Base-by-base conservation (phyloP, 2,113 vertebrate species). In the Serranochromis macrocephalus region DNA sequence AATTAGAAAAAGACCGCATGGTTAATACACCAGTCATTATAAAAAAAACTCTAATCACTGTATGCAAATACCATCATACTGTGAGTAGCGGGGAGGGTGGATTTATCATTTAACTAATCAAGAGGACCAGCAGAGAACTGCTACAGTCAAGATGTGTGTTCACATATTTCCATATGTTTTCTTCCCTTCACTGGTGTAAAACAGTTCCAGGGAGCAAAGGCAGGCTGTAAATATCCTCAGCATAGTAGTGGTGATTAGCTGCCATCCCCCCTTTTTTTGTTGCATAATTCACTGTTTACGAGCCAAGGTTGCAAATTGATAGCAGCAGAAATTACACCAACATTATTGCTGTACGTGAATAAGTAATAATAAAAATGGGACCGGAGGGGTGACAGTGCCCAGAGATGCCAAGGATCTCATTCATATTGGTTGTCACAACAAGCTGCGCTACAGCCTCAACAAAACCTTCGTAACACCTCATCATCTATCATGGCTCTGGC, bases 261-360 rank as follows among this genome's bases (percentile, higher is more conserved):
- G 13, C 84, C 84, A 75, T 85, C 78, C 21, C 51, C 13, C 55
- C 31, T 2, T 75, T 53, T 90, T 66, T 45, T 61, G 82, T 90
- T 88, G 87, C 87, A 87, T 95, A 91, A 94, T 88, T 93, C 93
- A 89, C 94, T 82, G 68, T 90, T 87, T 91, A 94, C 88, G 90
- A 84, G 88, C 87, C 81, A 81, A 82, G 86, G 88, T 84, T 83
- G 31, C 75, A 92, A 94, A 93, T 90, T 93, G 93, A 94, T 93
- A 88, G 91, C 9, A 31, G 78, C 29, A 47, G 81, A 88, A 91
- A 84, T 26, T 86, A 73, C 87, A 89, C 68, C 88, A 89, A 91
- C 86, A 82, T 91, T 92, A 93, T 92, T 87, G 89, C 89, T 47
- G 66, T 66, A 47, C 3, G 82, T 89, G 87, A 91, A 91, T 91